Percentiles rank a stretch among this genome's conserved stretches.
Conservation (phyloP, 1,140 invertebrate species). For the Trichoplusia ni region DNA sequence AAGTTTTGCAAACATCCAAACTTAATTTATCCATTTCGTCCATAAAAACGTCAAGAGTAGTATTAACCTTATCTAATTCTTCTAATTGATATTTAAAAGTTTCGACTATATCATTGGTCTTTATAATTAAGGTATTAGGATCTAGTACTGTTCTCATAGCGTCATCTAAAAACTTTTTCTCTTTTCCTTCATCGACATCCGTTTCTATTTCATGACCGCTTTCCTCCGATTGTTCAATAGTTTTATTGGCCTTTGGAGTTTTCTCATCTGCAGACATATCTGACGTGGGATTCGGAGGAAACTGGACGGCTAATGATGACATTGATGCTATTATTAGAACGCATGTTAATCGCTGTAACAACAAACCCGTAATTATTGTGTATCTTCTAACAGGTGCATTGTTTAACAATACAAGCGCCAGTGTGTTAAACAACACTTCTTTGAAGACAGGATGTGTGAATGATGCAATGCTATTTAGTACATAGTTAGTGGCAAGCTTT, state of each 20-base stretch:
- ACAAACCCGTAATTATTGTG: constrained; percentile 18
- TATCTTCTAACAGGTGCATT: constrained; percentile 11
- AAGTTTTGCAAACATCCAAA: constrained; percentile 73
- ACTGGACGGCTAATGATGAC: constrained; percentile 51
- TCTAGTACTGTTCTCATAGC: constrained; percentile 69
- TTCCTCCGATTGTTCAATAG: constrained; percentile 61
- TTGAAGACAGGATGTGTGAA: constrained; percentile 6
- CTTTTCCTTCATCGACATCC: constrained; percentile 59
- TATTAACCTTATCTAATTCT: constrained; percentile 62
- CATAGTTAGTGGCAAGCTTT: neutral
- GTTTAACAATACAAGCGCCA: constrained; percentile 4
- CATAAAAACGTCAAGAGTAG: constrained; percentile 64
- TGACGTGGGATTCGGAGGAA: constrained; percentile 61
- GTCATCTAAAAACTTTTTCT: constrained; percentile 69
- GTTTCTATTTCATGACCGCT: constrained; percentile 67
- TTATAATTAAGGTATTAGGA: constrained; percentile 57
- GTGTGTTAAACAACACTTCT: neutral
- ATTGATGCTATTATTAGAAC: constrained; percentile 32
- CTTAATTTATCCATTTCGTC: constrained; percentile 72
- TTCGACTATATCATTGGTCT: constrained; percentile 54
- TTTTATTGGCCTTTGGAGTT: constrained; percentile 57
- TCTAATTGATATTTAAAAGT: constrained; percentile 64
- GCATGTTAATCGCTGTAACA: constrained; percentile 51
- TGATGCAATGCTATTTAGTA: neutral
- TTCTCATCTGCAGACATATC: constrained; percentile 74